Base-by-base conservation (phyloP, 2,888 invertebrate species). In the Ornithoptera priamus region DNA sequence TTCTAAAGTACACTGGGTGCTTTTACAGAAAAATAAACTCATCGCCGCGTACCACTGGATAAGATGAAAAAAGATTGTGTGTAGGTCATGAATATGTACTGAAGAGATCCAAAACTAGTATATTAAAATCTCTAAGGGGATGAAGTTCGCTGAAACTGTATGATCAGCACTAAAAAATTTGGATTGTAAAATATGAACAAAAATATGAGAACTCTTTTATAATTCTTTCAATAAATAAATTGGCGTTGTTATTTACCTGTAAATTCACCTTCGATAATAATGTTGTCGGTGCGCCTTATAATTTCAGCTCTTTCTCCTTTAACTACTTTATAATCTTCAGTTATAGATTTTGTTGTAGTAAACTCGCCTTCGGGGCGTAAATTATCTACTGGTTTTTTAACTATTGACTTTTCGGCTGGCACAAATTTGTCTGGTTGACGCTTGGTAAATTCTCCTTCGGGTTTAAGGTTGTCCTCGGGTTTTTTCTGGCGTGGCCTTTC, bases 281-380 rank as follows among this genome's bases (percentile, higher is more conserved):
- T 93, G 80, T 96, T 96, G 80, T 96, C 95, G 73, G 93, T 93
- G 61, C 93, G 94, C 72, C 93, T 93, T 72, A 94, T 91, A 30
- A 95, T 94, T 82, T 95, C 94, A 53, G 94, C 94, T 75, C 95
- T 92, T 81, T 95, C 95, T 0, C 94, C 95, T 46, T 86, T 91
- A 1, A 94, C 93, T n/a, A 94, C 90, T 72, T 86, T 92, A 74
- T 94, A 94, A 78, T 95, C 95, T 71, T 94, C 93, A 30, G 89
- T 89, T 61, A 89, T 87, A 24, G 89, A 91, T 73, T 93, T 88
- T 56, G 87, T 88, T 56, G 93, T 93, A 20, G 93, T 94, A 74
- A 95, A 94, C 65, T 94, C 93, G 24, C 94, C 93, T 81, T 94
- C 93, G 3, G 93, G 93, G 39, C 80, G 83, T 10, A 93, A 77